Evolutionary conservation across 2,113 vertebrate genomes (phyloP).

Genomic region (Craseonycteris thonglongyai): DNA sequence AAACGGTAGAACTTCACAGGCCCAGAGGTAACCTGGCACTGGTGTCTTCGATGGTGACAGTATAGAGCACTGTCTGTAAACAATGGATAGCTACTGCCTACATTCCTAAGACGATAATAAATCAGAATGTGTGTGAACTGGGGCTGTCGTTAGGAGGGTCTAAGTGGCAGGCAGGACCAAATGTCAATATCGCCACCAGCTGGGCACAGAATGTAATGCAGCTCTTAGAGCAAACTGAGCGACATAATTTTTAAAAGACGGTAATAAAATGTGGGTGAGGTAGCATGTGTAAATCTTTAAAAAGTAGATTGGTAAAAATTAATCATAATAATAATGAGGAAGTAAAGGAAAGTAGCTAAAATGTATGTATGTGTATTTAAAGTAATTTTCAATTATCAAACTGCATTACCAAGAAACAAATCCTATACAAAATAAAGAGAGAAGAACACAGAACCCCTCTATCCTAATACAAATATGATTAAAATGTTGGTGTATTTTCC

Average conservation of each 20-base stretch:
- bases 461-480: neutral
- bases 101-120: neutral
- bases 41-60: neutral
- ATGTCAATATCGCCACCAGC: slow-evolving; percentile 13
- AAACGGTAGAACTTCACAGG: neutral
- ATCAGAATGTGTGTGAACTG: too few relatives aligned
- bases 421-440: neutral
- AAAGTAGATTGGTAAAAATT: neutral
- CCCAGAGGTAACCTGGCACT: neutral
- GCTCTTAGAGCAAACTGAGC: neutral
- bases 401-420: neutral
- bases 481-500: neutral
- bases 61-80: neutral
- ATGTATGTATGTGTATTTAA: neutral
- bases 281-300: neutral
- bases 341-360: neutral
- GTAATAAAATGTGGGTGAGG: neutral
- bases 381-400: neutral
- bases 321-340: too few relatives aligned
- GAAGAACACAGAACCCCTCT: neutral
- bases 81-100: neutral
- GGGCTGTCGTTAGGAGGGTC: neutral
- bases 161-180: neutral
- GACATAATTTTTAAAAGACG: neutral
- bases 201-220: slow-evolving; percentile 22